phyloP scores from a whole-genome alignment of 2,797 vertebrate genomes.

The Gouania willdenowi region DNA sequence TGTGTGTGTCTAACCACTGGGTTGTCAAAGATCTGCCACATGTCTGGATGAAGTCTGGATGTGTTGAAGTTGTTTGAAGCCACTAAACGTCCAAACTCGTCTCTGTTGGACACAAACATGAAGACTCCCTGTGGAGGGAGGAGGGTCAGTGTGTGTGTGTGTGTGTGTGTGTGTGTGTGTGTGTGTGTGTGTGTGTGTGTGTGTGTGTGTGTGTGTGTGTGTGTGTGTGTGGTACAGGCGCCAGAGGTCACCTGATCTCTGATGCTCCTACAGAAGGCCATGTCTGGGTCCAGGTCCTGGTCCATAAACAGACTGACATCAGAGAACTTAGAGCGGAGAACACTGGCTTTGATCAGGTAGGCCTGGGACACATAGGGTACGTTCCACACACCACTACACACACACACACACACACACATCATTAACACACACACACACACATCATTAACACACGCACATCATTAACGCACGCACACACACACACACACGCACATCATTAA shows the following conservation, averaged over 20 bases:
- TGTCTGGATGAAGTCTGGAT: slow-evolving; percentile 80
- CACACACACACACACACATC: background rate
- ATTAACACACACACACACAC: too few species aligned
- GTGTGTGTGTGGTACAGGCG: too few species aligned
- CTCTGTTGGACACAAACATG: slow-evolving; percentile 83
- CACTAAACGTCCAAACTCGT: slow-evolving; percentile 84
- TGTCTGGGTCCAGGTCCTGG: slow-evolving; percentile 78
- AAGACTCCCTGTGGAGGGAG: slow-evolving; percentile 77
- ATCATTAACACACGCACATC: too few species aligned
- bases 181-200: too few species aligned
- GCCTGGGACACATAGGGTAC: slow-evolving; percentile 86
- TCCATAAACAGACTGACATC: slow-evolving; percentile 70
- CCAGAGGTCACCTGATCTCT: slow-evolving; percentile 75
- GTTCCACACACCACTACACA: slow-evolving; percentile 82
- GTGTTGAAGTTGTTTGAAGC: slow-evolving; percentile 79
- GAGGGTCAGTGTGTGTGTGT: too few species aligned
- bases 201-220: too few species aligned
- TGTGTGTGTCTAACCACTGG: slow-evolving; percentile 69
- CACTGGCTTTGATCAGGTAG: slow-evolving; percentile 78
- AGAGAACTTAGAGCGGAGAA: slow-evolving; percentile 71
- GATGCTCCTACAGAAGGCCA: slow-evolving; percentile 83
- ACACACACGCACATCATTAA: too few species aligned
- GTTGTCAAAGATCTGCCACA: slow-evolving; percentile 93
- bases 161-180: too few species aligned
- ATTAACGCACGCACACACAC: too few species aligned